Evolutionary conservation across 1,140 invertebrate species (phyloP), one percentile per base, ranked within the genome.

Genomic region (Hylaeus volcanicus): DNA sequence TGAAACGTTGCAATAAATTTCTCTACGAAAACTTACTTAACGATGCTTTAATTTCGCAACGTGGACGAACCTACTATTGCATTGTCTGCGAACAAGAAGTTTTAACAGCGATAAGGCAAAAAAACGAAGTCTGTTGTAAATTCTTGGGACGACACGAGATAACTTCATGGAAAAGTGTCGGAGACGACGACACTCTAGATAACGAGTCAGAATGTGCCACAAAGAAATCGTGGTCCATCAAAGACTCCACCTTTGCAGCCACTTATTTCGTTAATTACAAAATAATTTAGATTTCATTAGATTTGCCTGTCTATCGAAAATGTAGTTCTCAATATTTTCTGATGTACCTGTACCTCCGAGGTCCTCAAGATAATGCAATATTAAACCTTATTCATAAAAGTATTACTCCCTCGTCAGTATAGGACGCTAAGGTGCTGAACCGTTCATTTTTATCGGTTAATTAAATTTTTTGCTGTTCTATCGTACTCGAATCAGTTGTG

Each of bases 111-210:
- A 74, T 74, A 74, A 74, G 15, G 56, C 15, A 48, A 70, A 78
- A 26, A 78, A 51, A 58, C 55, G 48, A 66, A 65, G 56, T 65
- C 48, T 53, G 70, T 64, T 79, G 15, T 74, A 79, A 85, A 85
- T 82, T 79, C 69, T 60, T 68, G 55, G 41, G 53, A 68, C 37
- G 43, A 75, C 56, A 41, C 2, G 12, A 83, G 81, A 83, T 80
- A 85, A 75, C 41, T 41, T 12, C 48, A 12, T 26, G 41, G 14
- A 83, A 85, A 83, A 83, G 72, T 58, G 12, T 60, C 26, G 37
- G n/a, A 26, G 58, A 51, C 58, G 71, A 63, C 43, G 39, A 74
- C 65, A 60, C 79, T 26, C 15, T 39, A 74, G 83, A 82, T 85
- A 85, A 85, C 70, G 26, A 45, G 12, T 0, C 11, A 39, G 26